Conservation (phyloP, 2,888 invertebrate genomes). For the Eupithecia pulchellata region DNA sequence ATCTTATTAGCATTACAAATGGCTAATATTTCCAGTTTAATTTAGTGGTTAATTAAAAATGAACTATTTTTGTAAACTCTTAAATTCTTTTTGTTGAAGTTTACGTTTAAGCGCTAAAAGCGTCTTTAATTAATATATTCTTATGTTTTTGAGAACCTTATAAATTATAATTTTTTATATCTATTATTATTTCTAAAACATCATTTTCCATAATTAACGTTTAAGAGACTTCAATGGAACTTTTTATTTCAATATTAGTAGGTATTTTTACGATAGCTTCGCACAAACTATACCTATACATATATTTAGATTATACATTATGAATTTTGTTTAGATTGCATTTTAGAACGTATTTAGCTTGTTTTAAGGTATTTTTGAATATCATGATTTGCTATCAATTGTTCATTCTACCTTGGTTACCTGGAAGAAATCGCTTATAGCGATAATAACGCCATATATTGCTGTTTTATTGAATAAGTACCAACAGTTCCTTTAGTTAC, state of each 20-base stretch:
- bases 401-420: background rate
- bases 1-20: background rate
- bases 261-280: background rate
- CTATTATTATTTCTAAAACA: background rate
- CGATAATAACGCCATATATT: background rate
- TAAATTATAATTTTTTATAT: background rate
- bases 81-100: slow-evolving; percentile 9
- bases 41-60: slow-evolving; percentile 33
- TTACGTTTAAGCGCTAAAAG: slow-evolving; percentile 21
- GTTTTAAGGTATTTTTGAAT: background rate
- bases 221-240: background rate
- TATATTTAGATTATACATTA: background rate
- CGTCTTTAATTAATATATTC: background rate
- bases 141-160: background rate
- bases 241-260: background rate
- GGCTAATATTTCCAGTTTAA: slow-evolving; percentile 43
- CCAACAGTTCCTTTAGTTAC: background rate
- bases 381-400: background rate
- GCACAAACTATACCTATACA: background rate
- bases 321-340: background rate
- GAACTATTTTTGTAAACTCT: slow-evolving; percentile 22
- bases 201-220: background rate
- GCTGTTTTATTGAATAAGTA: background rate
- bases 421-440: background rate
- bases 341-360: background rate